Base-by-base conservation (phyloP, 2,888 invertebrate species). In the Chelonus formosanus region DNA sequence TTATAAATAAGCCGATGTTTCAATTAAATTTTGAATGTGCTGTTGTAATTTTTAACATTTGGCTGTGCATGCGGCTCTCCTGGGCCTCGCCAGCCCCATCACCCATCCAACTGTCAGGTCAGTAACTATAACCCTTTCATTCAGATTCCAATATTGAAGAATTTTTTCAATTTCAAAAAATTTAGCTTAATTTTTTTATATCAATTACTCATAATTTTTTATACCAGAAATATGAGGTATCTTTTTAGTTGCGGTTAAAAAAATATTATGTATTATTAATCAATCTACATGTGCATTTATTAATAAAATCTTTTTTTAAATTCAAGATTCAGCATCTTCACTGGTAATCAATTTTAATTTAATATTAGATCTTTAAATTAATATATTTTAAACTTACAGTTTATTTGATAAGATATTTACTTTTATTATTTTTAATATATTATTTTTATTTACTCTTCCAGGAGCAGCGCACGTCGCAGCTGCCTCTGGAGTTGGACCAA, bases 391-490 rank as follows among this genome's bases (percentile, higher is more conserved):
- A 57, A 57, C 52, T 63, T 59, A n/a, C 45, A 63, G n/a, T 54
- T 5, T 8, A 54, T 20, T 34, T 34, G 47, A 35, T 20, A 32
- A 48, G 1, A 10, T 48, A 40, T 20, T 45, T 45, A 32, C 10
- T 62, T n/a, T 44, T 20, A 4, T 58, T 65, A 4, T 55, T 6
- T 48, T 43, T 32, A 8, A 52, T 36, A 59, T 57, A 44, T 43
- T 31, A 50, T 32, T 34, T 43, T 53, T 70, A 54, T 54, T 65
- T 67, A 59, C 10, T 80, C 80, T 83, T 86, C 65, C 84, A 94
- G 94, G 94, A 94, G 90, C 92, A 92, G 87, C 94, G 94, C 89
- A 91, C 91, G 85, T 93, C 94, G 81, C 93, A 93, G 87, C 90
- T 92, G 87, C 93, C 91, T 82, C 91, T 93, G 90, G 93, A 93